Evolutionary conservation across 2,888 invertebrate genomes (phyloP), one percentile per base, ranked within the genome.

Genomic region (Caenorhabditis japonica): DNA sequence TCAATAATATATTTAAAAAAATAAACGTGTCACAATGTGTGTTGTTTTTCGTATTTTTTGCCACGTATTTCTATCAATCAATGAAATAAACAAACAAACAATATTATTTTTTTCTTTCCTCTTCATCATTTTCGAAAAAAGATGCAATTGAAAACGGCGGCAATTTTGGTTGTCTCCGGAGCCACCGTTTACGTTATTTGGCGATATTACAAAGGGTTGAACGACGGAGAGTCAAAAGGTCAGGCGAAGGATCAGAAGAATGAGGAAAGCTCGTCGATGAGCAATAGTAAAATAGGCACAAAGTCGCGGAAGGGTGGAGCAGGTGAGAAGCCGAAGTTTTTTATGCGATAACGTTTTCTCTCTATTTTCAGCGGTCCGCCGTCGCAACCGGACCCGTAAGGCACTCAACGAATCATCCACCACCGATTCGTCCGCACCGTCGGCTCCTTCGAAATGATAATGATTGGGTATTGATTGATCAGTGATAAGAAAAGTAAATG

Each of bases 101-200:
- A n/a, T n/a, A n/a, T n/a, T n/a, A n/a, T n/a, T n/a, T n/a, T n/a
- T 51, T 44, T 23, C 23, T 34, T 44, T 56, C 23, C 21, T 19
- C 27, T 2, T 15, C 19, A 5, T 43, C 39, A 43, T 56, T 36
- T 36, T 25, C 4, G 10, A n/a, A 55, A 23, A 21, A 66, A 33
- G 34, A 47, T 23, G 15, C 27, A 1, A 7, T 27, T 17, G 30
- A 46, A 41, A 34, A 15, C 47, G 33, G 51, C 51, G 17, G 51
- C 49, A 12, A 12, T 55, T 19, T 1, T 64, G 3, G 33, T 47
- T 8, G 30, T 55, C 7, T 55, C 62, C 17, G 62, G 62, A 33
- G 55, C 47, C 39, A 55, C 62, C 13, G 15, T 53, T 0, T 55
- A 21, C 47, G 53, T 64, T 36, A 55, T 41, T 39, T 64, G 55